phyloP scores from a whole-genome alignment of 2,113 vertebrate genomes.

The Gadus chalcogrammus region DNA sequence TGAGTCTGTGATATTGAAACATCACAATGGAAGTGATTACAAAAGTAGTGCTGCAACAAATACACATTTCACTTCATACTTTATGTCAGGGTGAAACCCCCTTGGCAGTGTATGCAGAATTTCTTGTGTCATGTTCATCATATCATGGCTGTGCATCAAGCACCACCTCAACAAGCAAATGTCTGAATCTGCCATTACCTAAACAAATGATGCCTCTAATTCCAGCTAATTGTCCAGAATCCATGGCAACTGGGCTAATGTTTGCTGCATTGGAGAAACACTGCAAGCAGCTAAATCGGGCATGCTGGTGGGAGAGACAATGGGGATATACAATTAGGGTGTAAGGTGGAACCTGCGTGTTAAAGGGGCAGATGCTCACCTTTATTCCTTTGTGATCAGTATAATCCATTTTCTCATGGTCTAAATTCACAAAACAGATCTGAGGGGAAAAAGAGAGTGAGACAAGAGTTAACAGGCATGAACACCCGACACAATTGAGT shows the following conservation, averaged over 20 bases:
- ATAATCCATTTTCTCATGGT: constrained; percentile 72
- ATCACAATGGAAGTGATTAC: no score
- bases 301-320: constrained; percentile 10
- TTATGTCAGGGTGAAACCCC: no score
- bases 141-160: constrained; percentile 28
- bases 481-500: no score
- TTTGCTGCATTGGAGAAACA: constrained; percentile 20
- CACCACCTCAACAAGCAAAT: constrained; percentile 24
- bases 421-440: constrained; percentile 94
- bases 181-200: constrained; percentile 42
- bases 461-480: neutral
- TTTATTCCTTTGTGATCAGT: constrained; percentile 77
- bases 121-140: neutral
- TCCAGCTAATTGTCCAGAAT: constrained; percentile 49
- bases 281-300: constrained; percentile 15
- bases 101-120: neutral
- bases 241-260: constrained; percentile 49
- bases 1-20: no score
- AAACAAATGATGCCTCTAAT: constrained; percentile 50
- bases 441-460: constrained; percentile 49
- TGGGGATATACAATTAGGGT: neutral
- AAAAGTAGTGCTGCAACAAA: no score
- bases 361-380: constrained; percentile 48
- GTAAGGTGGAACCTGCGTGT: neutral
- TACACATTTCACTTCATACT: no score